These are phyloP conservation scores for Mormyrops attenuatus DNA, from an alignment of 2,797 vertebrate genomes.

Conservation along the genomic window DNA sequence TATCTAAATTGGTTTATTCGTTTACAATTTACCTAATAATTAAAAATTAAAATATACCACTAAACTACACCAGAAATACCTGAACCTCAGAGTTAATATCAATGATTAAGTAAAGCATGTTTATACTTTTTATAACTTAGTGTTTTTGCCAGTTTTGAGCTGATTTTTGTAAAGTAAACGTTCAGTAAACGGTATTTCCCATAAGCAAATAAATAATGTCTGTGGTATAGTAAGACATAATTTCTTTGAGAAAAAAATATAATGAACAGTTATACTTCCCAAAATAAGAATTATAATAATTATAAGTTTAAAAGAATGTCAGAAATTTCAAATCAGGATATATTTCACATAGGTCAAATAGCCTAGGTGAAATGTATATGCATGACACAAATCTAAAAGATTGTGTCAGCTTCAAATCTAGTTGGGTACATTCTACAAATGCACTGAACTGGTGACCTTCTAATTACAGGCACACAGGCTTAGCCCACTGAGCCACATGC, in stretches of 20 bases:
- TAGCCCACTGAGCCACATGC: too few species aligned
- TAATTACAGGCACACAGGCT: too few species aligned
- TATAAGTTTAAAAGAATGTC: neutral
- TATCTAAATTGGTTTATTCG: neutral
- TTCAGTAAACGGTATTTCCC: neutral
- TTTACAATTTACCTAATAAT: too few species aligned
- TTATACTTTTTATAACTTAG: neutral
- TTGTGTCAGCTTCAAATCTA: too few species aligned
- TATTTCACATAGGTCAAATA: neutral
- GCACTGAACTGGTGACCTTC: too few species aligned
- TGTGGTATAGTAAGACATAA: neutral
- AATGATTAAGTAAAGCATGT: neutral
- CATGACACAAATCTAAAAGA: neutral
- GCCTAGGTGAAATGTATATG: neutral
- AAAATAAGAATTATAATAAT: neutral
- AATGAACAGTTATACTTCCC: neutral
- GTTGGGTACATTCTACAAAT: too few species aligned
- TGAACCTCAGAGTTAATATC: neutral
- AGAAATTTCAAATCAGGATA: neutral
- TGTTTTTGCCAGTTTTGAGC: neutral
- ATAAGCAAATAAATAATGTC: neutral
- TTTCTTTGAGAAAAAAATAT: neutral
- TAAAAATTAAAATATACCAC: neutral
- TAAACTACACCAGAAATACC: neutral
- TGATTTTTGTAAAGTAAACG: neutral